Percentiles rank a stretch among this genome's conserved stretches.
Evolutionary conservation across 1,140 invertebrate genomes (phyloP).

Genomic region (Phocides pigmalion): DNA sequence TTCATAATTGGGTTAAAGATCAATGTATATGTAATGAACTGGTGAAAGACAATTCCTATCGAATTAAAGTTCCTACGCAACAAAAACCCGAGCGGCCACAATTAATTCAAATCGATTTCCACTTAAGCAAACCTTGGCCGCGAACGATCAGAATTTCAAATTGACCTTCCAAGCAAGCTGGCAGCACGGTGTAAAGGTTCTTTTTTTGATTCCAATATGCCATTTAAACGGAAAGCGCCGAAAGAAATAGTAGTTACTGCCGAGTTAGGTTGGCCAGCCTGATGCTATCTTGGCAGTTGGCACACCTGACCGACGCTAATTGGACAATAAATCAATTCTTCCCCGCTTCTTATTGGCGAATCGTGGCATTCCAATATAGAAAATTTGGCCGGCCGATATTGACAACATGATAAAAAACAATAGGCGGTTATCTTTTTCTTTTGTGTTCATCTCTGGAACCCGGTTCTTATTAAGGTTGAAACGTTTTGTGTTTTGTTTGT

Average conservation of each 20-base stretch:
- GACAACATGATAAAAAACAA: slow-evolving; percentile 83
- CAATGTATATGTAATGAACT: slow-evolving; percentile 46
- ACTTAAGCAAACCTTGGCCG: slow-evolving; percentile 68
- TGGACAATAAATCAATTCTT: slow-evolving; percentile 84
- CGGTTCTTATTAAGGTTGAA: slow-evolving; percentile 77
- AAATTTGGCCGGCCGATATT: slow-evolving; percentile 84
- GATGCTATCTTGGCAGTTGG: slow-evolving; percentile 84
- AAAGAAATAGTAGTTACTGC: slow-evolving; percentile 78
- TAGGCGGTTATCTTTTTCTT: slow-evolving; percentile 80
- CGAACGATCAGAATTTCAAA: slow-evolving; percentile 82
- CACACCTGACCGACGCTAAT: slow-evolving; percentile 84
- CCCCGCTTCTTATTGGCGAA: slow-evolving; percentile 83
- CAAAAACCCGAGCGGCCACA: slow-evolving; percentile 60
- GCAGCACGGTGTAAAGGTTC: slow-evolving; percentile 78
- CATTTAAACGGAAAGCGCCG: slow-evolving; percentile 78
- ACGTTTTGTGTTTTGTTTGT: slow-evolving; percentile 72
- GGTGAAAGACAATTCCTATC: slow-evolving; percentile 59
- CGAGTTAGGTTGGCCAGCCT: slow-evolving; percentile 79
- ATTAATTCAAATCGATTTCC: slow-evolving; percentile 82
- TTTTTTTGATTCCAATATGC: slow-evolving; percentile 81
- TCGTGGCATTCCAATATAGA: slow-evolving; percentile 83
- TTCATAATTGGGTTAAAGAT: slow-evolving; percentile 28
- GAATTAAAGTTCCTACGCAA: slow-evolving; percentile 75
- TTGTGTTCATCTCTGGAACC: slow-evolving; percentile 79
- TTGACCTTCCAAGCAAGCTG: slow-evolving; percentile 69